Base-by-base conservation (phyloP, 2,113 vertebrate species). In the Caloenas nicobarica region DNA sequence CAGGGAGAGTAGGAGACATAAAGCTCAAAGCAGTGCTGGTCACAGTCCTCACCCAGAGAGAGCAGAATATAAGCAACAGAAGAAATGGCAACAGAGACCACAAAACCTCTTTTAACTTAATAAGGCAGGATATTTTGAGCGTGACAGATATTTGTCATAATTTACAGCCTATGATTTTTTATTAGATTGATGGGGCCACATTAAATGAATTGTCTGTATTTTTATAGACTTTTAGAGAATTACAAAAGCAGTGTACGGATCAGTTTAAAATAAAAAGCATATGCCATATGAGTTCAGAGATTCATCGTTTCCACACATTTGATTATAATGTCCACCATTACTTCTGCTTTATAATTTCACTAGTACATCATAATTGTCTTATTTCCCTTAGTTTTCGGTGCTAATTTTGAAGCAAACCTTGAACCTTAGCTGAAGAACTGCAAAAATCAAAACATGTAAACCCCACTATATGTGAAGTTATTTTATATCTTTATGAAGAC, bases 201-300 rank as follows among this genome's bases (percentile, higher is more conserved):
- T 74, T 26, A 22, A 89, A 80, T 69, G 68, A 86, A 77, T 73
- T 76, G 44, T 54, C 62, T 11, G 2, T 69, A 29, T 73, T 94
- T 91, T 94, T 70, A 77, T 62, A 36, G 10, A 71, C 44, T 88
- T 91, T 92, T 77, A 89, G 93, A 74, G 51, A 72, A 89, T 91
- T 85, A 56, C 10, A 56, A 79, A 76, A 88, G 54, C 54, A 66
- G 36, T 73, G 85, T 86, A 58, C 53, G 42, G 51, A 80, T 91
- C 91, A 85, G 57, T 58, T 78, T 68, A 58, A 94, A 79, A 82
- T 68, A 40, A 51, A 82, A 82, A 69, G 44, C 38, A 51, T 80
- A 36, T 11, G 57, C 62, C 19, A 25, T 25, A n/a, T 42, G 22
- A 86, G 34, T 82, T 83, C 76, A 93, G 46, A 61, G 56, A n/a